Percentiles rank a stretch among this genome's conserved stretches.
These are phyloP conservation scores for Melanostigma gelatinosum DNA, from an alignment of 2,113 vertebrate species.

Conservation along the genomic window DNA sequence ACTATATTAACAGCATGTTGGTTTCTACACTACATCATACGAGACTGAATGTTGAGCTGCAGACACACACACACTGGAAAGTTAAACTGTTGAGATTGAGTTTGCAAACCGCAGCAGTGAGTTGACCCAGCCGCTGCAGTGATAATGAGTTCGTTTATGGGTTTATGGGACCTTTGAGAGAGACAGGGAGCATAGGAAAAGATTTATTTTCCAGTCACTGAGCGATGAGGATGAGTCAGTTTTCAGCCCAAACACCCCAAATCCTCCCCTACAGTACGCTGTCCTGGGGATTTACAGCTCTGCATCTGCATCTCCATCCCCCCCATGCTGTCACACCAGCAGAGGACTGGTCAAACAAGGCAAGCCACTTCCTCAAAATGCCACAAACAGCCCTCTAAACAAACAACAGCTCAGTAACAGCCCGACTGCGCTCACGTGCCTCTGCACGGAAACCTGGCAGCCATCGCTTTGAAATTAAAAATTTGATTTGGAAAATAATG, in stretches of 20 bases:
- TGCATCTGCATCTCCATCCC: slow-evolving; percentile 51
- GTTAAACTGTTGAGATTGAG: slow-evolving; percentile 6
- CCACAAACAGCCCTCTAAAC: slow-evolving; percentile 68
- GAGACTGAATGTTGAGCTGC: slow-evolving; percentile 10
- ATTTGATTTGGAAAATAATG: slow-evolving; percentile 11
- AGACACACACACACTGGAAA: background rate
- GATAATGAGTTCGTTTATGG: slow-evolving; percentile 44
- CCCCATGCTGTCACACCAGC: slow-evolving; percentile 48
- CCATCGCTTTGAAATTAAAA: slow-evolving; percentile 16
- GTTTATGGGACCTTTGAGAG: slow-evolving; percentile 53
- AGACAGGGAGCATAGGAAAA: slow-evolving; percentile 23
- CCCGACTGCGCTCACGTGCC: slow-evolving; percentile 8
- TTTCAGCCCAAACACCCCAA: slow-evolving; percentile 69
- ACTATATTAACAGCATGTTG: background rate
- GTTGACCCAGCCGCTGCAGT: slow-evolving; percentile 18
- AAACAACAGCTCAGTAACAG: slow-evolving; percentile 55
- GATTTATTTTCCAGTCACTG: slow-evolving; percentile 49
- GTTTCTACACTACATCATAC: slow-evolving; percentile 4
- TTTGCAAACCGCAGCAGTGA: slow-evolving; percentile 30
- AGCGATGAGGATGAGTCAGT: slow-evolving; percentile 58
- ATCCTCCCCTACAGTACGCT: slow-evolving; percentile 51
- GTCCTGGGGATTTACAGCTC: slow-evolving; percentile 67
- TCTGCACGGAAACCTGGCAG: slow-evolving; percentile 9
- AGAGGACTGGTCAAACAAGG: slow-evolving; percentile 68
- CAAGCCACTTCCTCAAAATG: slow-evolving; percentile 74